These are phyloP conservation scores for Platypus cylindrus DNA, from an alignment of 2,888 invertebrate species.

Conservation along the genomic window DNA sequence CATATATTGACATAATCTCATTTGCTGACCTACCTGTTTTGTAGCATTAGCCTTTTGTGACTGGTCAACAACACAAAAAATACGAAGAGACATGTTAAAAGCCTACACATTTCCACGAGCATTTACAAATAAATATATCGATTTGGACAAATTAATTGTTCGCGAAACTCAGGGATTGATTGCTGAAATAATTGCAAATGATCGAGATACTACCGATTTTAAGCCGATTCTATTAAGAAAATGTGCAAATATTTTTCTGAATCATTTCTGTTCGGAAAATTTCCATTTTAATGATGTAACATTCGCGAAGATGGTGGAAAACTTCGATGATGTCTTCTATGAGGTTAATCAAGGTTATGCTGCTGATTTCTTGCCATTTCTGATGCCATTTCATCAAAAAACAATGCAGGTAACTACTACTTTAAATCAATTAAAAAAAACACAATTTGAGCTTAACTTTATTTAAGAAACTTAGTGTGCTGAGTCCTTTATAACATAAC, in stretches of 20 bases:
- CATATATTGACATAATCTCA: not conserved
- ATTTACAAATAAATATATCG: conserved; percentile 40
- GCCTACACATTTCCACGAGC: conserved; percentile 46
- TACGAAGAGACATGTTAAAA: conserved; percentile 44
- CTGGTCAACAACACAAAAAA: conserved; percentile 51
- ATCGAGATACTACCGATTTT: conserved; percentile 21
- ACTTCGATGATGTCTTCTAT: conserved; percentile 52
- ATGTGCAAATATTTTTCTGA: conserved; percentile 48
- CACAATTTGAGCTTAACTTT: too few relatives aligned
- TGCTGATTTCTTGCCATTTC: conserved; percentile 50
- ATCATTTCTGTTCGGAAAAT: conserved; percentile 45
- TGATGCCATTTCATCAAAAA: conserved; percentile 41
- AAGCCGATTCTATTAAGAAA: conserved; percentile 40
- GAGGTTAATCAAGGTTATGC: conserved; percentile 57
- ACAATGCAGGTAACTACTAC: conserved; percentile 36
- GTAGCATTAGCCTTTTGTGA: conserved; percentile 56
- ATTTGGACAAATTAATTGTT: conserved; percentile 39
- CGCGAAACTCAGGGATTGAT: conserved; percentile 30
- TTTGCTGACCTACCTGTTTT: too few relatives aligned
- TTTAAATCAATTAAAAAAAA: too few relatives aligned
- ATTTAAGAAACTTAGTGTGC: too few relatives aligned
- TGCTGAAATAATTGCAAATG: conserved; percentile 18
- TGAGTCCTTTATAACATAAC: not conserved
- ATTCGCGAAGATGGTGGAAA: conserved; percentile 39
- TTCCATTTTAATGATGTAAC: conserved; percentile 35